Percentiles rank a stretch among this genome's conserved stretches.
phyloP scores from a whole-genome alignment of 2,797 vertebrate genomes.

The Anguilla marmorata region DNA sequence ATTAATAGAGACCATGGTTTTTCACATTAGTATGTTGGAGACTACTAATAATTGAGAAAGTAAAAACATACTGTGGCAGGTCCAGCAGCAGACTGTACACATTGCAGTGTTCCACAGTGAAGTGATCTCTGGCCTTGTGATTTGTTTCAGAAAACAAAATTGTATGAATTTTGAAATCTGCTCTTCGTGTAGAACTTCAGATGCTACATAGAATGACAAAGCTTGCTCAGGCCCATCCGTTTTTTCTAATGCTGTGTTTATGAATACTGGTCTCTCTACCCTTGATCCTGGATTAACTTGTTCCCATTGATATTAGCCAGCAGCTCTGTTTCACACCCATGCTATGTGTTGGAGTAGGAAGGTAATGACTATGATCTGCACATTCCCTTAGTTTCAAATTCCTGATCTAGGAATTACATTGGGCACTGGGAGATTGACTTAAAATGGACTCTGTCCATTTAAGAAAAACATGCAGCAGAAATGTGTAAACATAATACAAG shows the following conservation, averaged over 20 bases:
- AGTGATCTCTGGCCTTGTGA: not conserved
- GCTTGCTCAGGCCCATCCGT: not conserved
- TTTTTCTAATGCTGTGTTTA: slow-evolving; percentile 3
- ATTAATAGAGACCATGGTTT: not conserved
- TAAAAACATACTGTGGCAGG: not conserved
- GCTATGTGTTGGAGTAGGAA: slow-evolving; percentile 27
- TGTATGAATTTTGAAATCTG: slow-evolving; percentile 10
- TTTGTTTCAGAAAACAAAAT: slow-evolving; percentile 1
- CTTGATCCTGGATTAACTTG: not conserved
- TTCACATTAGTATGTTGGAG: not conserved
- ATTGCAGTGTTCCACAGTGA: slow-evolving; percentile 23
- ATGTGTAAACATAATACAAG: not conserved
- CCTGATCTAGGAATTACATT: not conserved
- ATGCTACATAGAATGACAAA: slow-evolving; percentile 19
- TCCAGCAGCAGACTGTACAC: not conserved
- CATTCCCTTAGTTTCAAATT: slow-evolving; percentile 29
- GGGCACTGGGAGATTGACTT: slow-evolving; percentile 13
- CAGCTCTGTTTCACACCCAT: not conserved
- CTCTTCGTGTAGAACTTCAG: slow-evolving; percentile 12
- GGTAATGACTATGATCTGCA: slow-evolving; percentile 15
- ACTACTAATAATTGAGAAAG: not conserved
- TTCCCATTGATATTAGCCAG: slow-evolving; percentile 15
- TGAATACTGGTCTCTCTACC: not conserved
- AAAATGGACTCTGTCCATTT: not conserved
- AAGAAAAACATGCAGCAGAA: not conserved